phyloP scores from a whole-genome alignment of 2,888 invertebrate genomes.

The Yponomeuta cagnagella region DNA sequence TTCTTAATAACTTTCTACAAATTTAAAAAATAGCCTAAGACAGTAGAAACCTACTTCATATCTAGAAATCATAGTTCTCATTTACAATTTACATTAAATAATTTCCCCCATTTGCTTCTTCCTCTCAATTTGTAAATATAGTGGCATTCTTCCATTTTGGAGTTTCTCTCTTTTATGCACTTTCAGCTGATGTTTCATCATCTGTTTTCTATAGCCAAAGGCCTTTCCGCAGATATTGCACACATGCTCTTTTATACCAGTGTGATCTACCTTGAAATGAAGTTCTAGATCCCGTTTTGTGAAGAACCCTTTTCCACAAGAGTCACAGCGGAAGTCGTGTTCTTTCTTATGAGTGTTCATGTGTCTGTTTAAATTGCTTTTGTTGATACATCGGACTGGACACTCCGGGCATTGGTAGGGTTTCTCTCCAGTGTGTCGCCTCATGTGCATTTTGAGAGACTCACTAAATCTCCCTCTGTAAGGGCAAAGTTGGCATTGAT shows the following conservation, averaged over 20 bases:
- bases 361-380: conserved; percentile 63
- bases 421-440: conserved; percentile 59
- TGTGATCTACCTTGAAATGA: conserved; percentile 61
- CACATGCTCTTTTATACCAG: conserved; percentile 56
- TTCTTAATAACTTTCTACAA: neutral
- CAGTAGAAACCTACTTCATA: too few species aligned
- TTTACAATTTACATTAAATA: neutral
- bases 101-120: conserved; percentile 34
- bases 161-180: conserved; percentile 62
- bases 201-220: conserved; percentile 61
- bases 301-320: conserved; percentile 53
- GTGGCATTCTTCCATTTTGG: conserved; percentile 49
- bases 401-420: conserved; percentile 59
- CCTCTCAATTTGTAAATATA: conserved; percentile 51
- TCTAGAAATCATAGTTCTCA: too few species aligned
- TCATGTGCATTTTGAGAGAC: conserved; percentile 63
- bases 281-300: conserved; percentile 47
- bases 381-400: conserved; percentile 51
- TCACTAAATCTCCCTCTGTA: conserved; percentile 57
- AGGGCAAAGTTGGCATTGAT: conserved; percentile 55
- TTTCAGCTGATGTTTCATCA: conserved; percentile 63
- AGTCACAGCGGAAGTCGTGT: conserved; percentile 52
- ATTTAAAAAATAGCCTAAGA: too few species aligned
- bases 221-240: conserved; percentile 58
- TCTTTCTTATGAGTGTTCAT: conserved; percentile 45